These are phyloP conservation scores for Hipposideros larvatus DNA, from an alignment of 2,797 vertebrate genomes.

Conservation along the genomic window DNA sequence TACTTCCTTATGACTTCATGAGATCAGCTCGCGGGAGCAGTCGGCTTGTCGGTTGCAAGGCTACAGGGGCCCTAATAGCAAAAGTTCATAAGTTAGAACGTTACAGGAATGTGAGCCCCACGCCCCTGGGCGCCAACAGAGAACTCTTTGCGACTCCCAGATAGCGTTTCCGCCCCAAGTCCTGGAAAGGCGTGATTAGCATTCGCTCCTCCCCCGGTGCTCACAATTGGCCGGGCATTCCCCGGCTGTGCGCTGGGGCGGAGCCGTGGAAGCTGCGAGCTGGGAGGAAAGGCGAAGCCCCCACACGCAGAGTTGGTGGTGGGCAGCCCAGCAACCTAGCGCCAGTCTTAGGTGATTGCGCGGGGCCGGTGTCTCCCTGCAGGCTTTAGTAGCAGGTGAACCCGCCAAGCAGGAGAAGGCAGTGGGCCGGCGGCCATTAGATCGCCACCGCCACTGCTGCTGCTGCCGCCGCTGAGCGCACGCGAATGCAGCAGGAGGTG, in stretches of 20 bases:
- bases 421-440: constrained; percentile 55
- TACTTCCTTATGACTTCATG: no score
- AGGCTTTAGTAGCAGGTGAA: constrained; percentile 82
- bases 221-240: constrained; percentile 61
- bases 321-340: constrained; percentile 40
- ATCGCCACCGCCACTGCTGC: not conserved
- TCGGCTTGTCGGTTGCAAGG: no score
- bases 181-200: constrained; percentile 60
- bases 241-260: not conserved
- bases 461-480: not conserved
- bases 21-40: no score
- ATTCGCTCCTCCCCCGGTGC: constrained; percentile 57
- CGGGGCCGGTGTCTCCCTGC: constrained; percentile 60
- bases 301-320: constrained; percentile 5
- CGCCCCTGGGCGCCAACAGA: rapidly evolving
- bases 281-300: not conserved
- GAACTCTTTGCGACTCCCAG: not conserved
- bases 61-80: not conserved
- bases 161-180: constrained; percentile 65
- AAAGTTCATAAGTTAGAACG: not conserved
- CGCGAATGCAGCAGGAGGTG: constrained; percentile 51
- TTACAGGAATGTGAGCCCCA: not conserved
- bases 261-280: constrained; percentile 34
- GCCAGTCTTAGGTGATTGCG: not conserved
- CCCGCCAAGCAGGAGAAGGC: constrained; percentile 81